Percentiles rank a stretch among this genome's conserved stretches.
These are phyloP conservation scores for Linurgus olivaceus DNA, from an alignment of 2,797 vertebrate species.

Conservation along the genomic window DNA sequence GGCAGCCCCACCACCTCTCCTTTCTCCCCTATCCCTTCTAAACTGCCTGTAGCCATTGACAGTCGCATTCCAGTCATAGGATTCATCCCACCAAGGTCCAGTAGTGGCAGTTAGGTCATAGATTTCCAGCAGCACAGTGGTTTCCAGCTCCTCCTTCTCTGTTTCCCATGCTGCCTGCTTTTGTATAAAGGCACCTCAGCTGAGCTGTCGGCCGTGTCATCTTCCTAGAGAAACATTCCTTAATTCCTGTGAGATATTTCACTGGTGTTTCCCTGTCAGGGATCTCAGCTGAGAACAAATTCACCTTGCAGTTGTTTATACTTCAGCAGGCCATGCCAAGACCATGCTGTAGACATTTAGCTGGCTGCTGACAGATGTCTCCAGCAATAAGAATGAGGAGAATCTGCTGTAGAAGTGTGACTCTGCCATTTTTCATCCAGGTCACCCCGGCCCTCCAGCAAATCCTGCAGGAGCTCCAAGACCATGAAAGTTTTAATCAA, in stretches of 20 bases:
- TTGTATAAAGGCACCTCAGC: not conserved
- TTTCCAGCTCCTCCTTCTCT: not conserved
- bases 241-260: not conserved
- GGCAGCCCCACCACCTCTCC: not conserved
- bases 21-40: not conserved
- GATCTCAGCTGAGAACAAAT: not conserved
- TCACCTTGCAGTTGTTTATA: not conserved
- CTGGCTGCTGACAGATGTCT: not conserved
- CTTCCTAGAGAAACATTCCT: not conserved
- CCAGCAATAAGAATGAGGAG: not conserved
- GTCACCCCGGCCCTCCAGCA: not conserved
- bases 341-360: not conserved
- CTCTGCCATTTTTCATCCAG: not conserved
- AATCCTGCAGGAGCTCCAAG: not conserved
- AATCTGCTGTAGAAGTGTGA: not conserved
- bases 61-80: not conserved
- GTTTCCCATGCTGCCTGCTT: not conserved
- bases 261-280: not conserved
- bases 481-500: not conserved
- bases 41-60: not conserved
- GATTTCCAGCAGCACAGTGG: not conserved
- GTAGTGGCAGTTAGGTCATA: not conserved
- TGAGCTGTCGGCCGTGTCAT: fast-evolving
- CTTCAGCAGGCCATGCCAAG: not conserved
- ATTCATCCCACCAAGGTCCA: not conserved